Evolutionary conservation across 2,888 invertebrate species (phyloP), one percentile per base, ranked within the genome.

Genomic region (Dascillus cervinus): DNA sequence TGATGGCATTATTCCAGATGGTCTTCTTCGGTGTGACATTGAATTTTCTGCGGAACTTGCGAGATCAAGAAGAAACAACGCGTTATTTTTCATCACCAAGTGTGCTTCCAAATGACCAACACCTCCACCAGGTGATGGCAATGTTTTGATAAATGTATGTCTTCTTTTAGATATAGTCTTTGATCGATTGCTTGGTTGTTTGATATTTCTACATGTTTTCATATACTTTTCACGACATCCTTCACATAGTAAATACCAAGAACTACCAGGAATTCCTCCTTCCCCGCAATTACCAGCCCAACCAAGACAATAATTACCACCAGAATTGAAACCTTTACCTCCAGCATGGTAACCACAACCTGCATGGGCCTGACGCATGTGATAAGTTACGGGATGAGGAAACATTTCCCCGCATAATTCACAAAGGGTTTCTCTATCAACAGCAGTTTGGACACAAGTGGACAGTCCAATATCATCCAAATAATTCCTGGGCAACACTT

Each of bases 231-330:
- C 87, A 4, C 91, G 79, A 57, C 97, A 97, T 23, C 73, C 71
- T 56, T 92, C 90, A 65, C 97, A 97, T 58, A 90, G 79, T 13
- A 95, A 73, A 62, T 95, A 96, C 88, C 92, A 92, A 9, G 88
- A 80, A 41, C 81, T 81, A 22, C 74, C 75, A 25, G 69, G 82
- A 15, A 82, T 73, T 13, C 88, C 87, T 2, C 87, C 87, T 53
- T 88, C 86, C 21, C 90, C 90, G 56, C 90, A 90, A 53, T 82
- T 82, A 2, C 89, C 90, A 0, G 85, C 83, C 88, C 88, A 89
- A 2, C 88, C 89, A 22, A 82, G 79, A 53, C 85, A 85, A 64
- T 86, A 94, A 47, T 77, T 79, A 2, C 95, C 95, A 13, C 81
- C 78, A 37, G 89, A 88, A 64, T 94, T 94, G 69, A 92, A 96